These are phyloP conservation scores for Danio choprae DNA, from an alignment of 2,797 vertebrate species.

Conservation along the genomic window DNA sequence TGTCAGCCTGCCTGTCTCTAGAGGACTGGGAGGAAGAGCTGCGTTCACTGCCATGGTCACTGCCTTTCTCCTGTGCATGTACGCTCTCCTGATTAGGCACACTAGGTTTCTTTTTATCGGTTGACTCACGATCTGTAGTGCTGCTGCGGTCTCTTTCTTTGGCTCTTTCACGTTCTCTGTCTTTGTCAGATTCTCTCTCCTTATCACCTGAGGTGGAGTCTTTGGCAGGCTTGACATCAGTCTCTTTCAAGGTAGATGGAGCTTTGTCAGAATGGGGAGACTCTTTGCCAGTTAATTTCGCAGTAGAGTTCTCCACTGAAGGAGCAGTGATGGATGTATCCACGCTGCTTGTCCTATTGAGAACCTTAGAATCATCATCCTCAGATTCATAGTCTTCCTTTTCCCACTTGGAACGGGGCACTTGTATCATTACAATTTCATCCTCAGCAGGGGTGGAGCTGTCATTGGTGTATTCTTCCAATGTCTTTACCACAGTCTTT, in stretches of 20 bases:
- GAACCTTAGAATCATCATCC: slow-evolving; percentile 79
- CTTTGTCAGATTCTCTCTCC: slow-evolving; percentile 63
- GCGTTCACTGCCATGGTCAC: slow-evolving; percentile 75
- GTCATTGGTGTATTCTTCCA: slow-evolving; percentile 86
- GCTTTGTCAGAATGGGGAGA: slow-evolving; percentile 72
- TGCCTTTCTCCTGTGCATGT: slow-evolving; percentile 69
- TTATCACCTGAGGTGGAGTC: slow-evolving; percentile 59
- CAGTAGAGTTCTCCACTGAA: slow-evolving; percentile 66
- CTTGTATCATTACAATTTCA: slow-evolving; percentile 83
- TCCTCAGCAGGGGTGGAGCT: slow-evolving; percentile 82
- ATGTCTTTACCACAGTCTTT: slow-evolving; percentile 81
- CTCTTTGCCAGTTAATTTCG: slow-evolving; percentile 77
- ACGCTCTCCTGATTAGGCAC: slow-evolving; percentile 72
- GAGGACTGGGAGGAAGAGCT: slow-evolving; percentile 69
- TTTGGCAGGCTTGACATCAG: slow-evolving; percentile 78
- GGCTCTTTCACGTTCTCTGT: slow-evolving; percentile 53
- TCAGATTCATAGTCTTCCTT: slow-evolving; percentile 87
- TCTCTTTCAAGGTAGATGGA: slow-evolving; percentile 68
- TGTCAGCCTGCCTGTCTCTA: slow-evolving; percentile 79
- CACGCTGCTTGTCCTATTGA: slow-evolving; percentile 62
- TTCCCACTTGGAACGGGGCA: slow-evolving; percentile 87
- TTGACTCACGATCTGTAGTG: slow-evolving; percentile 73
- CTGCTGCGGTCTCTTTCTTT: slow-evolving; percentile 62
- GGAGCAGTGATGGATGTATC: slow-evolving; percentile 68
- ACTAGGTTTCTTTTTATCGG: slow-evolving; percentile 78